Percentiles rank a stretch among this genome's conserved stretches.
Conservation (phyloP, 2,113 vertebrate species). For the Thamnophis sirtalis region DNA sequence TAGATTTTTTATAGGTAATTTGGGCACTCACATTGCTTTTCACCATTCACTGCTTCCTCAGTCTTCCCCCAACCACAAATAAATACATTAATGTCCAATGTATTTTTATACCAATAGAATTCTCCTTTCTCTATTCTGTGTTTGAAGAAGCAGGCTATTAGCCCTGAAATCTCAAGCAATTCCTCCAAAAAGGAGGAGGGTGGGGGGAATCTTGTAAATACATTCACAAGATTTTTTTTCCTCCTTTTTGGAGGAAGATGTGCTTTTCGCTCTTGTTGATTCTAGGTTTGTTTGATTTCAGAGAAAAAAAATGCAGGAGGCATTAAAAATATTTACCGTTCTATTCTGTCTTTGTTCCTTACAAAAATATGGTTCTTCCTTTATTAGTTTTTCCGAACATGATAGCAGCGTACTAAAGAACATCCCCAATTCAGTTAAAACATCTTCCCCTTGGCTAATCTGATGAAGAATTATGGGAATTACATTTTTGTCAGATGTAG, state of each 20-base stretch:
- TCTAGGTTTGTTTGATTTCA: neutral
- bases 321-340: neutral
- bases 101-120: neutral
- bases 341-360: neutral
- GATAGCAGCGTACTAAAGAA: neutral
- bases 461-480: neutral
- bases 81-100: neutral
- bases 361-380: neutral
- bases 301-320: neutral
- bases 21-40: neutral
- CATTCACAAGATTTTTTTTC: too few relatives aligned
- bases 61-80: neutral
- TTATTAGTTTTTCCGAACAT: neutral
- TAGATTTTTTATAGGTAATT: neutral
- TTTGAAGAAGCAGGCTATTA: neutral
- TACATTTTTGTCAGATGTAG: neutral
- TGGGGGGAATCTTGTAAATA: too few relatives aligned
- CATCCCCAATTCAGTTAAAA: neutral
- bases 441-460: neutral
- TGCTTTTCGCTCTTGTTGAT: neutral
- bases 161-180: neutral
- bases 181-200: neutral
- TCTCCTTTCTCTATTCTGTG: neutral
- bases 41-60: neutral
- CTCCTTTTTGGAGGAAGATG: neutral